Evolutionary conservation across 92 coral and sea anemone species (phyloP).

Genomic region (Parazoanthus swiftii): DNA sequence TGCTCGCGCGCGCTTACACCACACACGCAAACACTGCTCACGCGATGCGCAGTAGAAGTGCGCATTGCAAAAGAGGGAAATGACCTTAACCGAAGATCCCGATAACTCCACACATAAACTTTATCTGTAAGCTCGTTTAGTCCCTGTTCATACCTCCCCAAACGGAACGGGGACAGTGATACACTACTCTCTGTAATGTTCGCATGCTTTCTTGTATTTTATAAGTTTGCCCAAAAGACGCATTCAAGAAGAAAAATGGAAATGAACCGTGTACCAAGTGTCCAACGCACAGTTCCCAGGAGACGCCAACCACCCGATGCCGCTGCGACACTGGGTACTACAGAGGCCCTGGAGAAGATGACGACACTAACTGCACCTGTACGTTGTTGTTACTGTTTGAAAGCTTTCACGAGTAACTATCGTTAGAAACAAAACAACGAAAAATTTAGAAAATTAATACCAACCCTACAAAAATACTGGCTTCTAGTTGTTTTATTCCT

Average conservation of each 20-base stretch:
- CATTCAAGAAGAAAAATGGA: not conserved
- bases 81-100: no score
- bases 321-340: slow-evolving; percentile 15
- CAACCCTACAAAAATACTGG: no score
- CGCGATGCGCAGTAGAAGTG: no score
- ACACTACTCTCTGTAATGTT: not conserved
- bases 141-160: not conserved
- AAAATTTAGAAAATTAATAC: not conserved
- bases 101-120: no score
- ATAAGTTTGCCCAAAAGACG: not conserved
- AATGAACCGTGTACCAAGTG: slow-evolving; percentile 1
- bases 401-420: not conserved
- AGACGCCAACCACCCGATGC: not conserved
- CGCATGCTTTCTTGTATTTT: not conserved
- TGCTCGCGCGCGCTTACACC: no score
- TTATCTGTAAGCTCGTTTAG: not conserved
- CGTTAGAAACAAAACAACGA: not conserved
- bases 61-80: no score
- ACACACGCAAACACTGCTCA: no score
- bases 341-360: not conserved
- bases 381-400: not conserved
- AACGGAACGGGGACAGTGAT: no score
- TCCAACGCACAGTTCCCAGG: slow-evolving; percentile 27
- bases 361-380: not conserved
- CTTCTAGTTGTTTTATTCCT: no score